A percentile compares a stretch with the other conserved stretches of the same genome.
phyloP scores from a whole-genome alignment of 2,888 invertebrate genomes.

The Leptinotarsa rubiginosa region DNA sequence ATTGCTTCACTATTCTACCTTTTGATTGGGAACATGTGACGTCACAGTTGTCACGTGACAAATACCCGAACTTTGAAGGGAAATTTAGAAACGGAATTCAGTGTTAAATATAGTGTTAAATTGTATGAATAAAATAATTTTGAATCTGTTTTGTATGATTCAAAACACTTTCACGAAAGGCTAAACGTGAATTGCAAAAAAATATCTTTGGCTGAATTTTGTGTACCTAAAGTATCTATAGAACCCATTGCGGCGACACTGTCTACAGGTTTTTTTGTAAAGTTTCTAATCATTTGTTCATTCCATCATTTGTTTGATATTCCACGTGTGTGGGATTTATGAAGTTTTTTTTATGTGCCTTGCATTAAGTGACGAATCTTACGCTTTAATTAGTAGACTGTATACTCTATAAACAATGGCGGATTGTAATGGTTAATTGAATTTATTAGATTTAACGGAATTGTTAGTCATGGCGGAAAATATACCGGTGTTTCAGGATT shows the following conservation, averaged over 20 bases:
- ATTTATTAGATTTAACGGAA: slow-evolving; percentile 16
- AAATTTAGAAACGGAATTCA: too few species aligned
- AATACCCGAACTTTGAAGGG: too few species aligned
- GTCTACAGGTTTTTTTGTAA: slow-evolving; percentile 34
- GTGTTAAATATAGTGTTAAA: too few species aligned
- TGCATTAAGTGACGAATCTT: slow-evolving; percentile 43
- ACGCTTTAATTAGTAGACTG: slow-evolving; percentile 23
- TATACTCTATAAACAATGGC: not conserved
- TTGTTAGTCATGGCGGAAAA: slow-evolving; percentile 10
- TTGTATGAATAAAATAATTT: too few species aligned
- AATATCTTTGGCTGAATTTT: too few species aligned
- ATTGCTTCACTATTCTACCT: too few species aligned
- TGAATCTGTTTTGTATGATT: too few species aligned
- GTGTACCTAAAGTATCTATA: not conserved
- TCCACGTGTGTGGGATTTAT: slow-evolving; percentile 56
- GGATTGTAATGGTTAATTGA: slow-evolving; percentile 1
- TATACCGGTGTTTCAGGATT: slow-evolving; percentile 12
- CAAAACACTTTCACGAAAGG: too few species aligned
- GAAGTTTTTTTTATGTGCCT: slow-evolving; percentile 18
- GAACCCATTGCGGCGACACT: not conserved
- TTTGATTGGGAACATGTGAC: too few species aligned
- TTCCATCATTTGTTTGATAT: slow-evolving; percentile 54
- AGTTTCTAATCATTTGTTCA: slow-evolving; percentile 49
- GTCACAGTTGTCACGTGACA: too few species aligned
- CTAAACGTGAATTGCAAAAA: too few species aligned